Conservation (phyloP, 30 jellyfish, hydroid and myxozoan genomes). For the Cassiopea xamachana region DNA sequence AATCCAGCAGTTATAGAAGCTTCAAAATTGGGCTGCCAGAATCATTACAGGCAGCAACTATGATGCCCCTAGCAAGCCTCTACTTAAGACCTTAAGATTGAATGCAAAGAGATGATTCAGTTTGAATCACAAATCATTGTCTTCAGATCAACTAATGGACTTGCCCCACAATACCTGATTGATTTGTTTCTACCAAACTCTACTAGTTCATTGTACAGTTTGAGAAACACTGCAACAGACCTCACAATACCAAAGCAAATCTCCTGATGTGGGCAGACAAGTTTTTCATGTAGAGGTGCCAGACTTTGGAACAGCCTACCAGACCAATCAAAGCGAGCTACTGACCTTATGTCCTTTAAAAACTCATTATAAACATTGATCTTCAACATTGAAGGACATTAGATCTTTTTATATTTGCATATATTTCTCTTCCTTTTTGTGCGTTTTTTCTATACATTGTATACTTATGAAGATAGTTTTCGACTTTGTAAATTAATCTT, state of each 20-base stretch:
- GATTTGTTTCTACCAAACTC: constrained; percentile 26
- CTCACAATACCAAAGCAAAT: constrained; percentile 6
- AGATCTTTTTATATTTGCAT: too few relatives aligned
- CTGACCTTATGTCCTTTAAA: too few relatives aligned
- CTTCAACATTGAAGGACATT: too few relatives aligned
- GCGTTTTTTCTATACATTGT: too few relatives aligned
- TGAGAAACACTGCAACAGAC: constrained; percentile 19
- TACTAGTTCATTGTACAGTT: not conserved
- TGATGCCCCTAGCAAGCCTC: constrained; percentile 34
- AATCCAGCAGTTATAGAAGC: constrained; percentile 1
- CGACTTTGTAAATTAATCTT: too few relatives aligned
- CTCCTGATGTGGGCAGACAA: constrained; percentile 17
- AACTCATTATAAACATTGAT: too few relatives aligned
- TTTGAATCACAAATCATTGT: constrained; percentile 3
- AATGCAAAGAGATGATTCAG: constrained; percentile 11
- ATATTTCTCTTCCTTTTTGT: too few relatives aligned
- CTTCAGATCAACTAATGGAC: constrained; percentile 8
- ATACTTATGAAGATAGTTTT: too few relatives aligned
- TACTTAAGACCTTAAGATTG: not conserved
- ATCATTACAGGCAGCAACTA: constrained; percentile 11
- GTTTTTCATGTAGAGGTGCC: constrained; percentile 23
- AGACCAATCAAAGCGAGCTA: too few relatives aligned
- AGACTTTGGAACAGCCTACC: too few relatives aligned
- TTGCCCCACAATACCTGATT: constrained; percentile 21
- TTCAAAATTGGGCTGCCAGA: constrained; percentile 17